Percentiles rank a stretch among this genome's conserved stretches.
Evolutionary conservation across 2,888 invertebrate species (phyloP).

Genomic region (Rhagophthalmus giganteus): DNA sequence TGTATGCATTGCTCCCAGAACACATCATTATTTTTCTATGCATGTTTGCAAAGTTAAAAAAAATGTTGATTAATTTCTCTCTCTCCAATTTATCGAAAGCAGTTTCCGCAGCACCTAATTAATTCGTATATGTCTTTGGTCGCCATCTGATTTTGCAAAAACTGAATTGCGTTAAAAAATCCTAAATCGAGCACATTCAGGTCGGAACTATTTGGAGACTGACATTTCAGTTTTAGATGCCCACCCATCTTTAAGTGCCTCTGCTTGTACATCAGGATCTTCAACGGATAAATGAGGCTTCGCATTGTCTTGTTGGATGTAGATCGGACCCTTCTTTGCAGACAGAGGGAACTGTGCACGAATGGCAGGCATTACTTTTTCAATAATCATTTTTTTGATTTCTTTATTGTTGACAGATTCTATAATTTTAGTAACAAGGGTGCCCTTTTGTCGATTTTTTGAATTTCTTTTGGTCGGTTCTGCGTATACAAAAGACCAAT

Average conservation of each 20-base stretch:
- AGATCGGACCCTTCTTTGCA: not conserved
- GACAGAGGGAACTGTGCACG: not conserved
- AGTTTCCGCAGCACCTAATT: too few species aligned
- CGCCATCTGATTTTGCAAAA: too few species aligned
- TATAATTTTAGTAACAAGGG: not conserved
- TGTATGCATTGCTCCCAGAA: too few species aligned
- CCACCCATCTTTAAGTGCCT: not conserved
- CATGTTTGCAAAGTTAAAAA: too few species aligned
- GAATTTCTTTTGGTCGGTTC: not conserved
- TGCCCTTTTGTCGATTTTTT: not conserved
- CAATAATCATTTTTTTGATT: not conserved
- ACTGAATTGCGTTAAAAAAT: conserved; percentile 4
- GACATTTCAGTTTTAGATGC: too few species aligned
- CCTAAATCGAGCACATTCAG: not conserved
- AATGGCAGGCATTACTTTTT: not conserved
- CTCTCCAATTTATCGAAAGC: too few species aligned
- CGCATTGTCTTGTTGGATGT: not conserved
- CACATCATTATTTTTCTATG: too few species aligned
- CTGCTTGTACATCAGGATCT: not conserved
- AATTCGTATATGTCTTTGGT: too few species aligned
- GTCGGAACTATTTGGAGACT: not conserved
- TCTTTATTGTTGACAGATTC: not conserved
- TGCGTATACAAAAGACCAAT: not conserved
- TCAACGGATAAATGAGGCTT: not conserved
- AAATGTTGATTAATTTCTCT: too few species aligned